These are phyloP conservation scores for Nymphalis urticae DNA, from an alignment of 2,888 invertebrate species.

Conservation along the genomic window DNA sequence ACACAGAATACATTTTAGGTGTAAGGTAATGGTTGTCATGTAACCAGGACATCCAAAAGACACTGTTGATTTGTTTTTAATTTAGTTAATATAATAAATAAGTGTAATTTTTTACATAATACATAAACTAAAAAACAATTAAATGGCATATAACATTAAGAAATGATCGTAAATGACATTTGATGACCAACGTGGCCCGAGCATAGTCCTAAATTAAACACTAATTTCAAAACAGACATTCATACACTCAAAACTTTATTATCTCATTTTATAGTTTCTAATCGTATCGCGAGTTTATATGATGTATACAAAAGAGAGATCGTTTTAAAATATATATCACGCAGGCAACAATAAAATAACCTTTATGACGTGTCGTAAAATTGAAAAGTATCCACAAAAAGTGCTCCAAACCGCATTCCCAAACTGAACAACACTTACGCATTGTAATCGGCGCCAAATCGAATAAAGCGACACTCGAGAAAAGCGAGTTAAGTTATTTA, in stretches of 20 bases:
- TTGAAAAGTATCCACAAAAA: constrained; percentile 38
- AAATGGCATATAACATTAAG: not conserved
- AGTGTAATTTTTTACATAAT: no score
- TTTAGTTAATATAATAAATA: no score
- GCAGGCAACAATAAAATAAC: constrained; percentile 36
- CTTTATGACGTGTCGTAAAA: constrained; percentile 37
- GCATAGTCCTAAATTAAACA: constrained; percentile 2
- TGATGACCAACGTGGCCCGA: not conserved
- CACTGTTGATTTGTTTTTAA: no score
- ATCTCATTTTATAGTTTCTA: constrained; percentile 17
- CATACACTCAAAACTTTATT: constrained; percentile 20
- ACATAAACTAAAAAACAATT: no score
- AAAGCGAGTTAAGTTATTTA: constrained; percentile 74
- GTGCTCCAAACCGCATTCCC: constrained; percentile 51
- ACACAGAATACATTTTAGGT: no score
- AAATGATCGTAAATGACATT: not conserved
- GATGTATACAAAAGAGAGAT: constrained; percentile 22
- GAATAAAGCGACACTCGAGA: constrained; percentile 75
- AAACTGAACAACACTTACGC: constrained; percentile 64
- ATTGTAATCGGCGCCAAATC: constrained; percentile 74
- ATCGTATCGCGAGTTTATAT: constrained; percentile 10
- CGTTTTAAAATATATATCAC: constrained; percentile 33
- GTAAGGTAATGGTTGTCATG: no score
- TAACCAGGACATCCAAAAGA: no score
- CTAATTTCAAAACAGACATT: constrained; percentile 5